Percentiles rank a stretch among this genome's conserved stretches.
phyloP scores from a whole-genome alignment of 30 jellyfish, hydroid and myxozoan species.

The Aurelia sp. region DNA sequence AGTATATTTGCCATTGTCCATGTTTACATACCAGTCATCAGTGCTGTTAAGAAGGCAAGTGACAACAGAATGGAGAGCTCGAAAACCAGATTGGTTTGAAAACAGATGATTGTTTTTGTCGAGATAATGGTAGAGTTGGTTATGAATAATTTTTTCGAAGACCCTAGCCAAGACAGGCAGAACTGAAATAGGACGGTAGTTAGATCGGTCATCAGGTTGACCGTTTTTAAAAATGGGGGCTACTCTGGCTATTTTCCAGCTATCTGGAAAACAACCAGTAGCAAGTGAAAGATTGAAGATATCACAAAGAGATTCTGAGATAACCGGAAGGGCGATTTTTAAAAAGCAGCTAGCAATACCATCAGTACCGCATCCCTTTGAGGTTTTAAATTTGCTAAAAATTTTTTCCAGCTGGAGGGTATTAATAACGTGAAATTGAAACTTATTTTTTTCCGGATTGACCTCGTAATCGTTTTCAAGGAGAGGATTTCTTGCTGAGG shows the following conservation, averaged over 20 bases:
- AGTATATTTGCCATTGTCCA: too few relatives aligned
- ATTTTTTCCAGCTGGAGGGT: not conserved
- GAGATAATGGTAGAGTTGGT: slow-evolving; percentile 6
- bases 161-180: too few relatives aligned
- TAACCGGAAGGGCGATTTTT: too few relatives aligned
- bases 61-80: slow-evolving; percentile 27
- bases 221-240: too few relatives aligned
- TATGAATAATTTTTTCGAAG: not conserved
- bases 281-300: not conserved
- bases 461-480: too few relatives aligned
- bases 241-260: too few relatives aligned
- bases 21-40: too few relatives aligned
- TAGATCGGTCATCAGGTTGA: too few relatives aligned
- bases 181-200: too few relatives aligned
- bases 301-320: not conserved
- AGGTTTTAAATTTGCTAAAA: slow-evolving; percentile 14
- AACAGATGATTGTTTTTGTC: not conserved
- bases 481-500: too few relatives aligned
- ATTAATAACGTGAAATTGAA: not conserved
- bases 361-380: slow-evolving; percentile 18
- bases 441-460: not conserved
- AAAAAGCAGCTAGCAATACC: not conserved
- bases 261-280: not conserved
- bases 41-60: not conserved
- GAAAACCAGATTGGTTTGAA: not conserved